phyloP scores from a whole-genome alignment of 2,797 vertebrate species.

The Artibeus jamaicensis region DNA sequence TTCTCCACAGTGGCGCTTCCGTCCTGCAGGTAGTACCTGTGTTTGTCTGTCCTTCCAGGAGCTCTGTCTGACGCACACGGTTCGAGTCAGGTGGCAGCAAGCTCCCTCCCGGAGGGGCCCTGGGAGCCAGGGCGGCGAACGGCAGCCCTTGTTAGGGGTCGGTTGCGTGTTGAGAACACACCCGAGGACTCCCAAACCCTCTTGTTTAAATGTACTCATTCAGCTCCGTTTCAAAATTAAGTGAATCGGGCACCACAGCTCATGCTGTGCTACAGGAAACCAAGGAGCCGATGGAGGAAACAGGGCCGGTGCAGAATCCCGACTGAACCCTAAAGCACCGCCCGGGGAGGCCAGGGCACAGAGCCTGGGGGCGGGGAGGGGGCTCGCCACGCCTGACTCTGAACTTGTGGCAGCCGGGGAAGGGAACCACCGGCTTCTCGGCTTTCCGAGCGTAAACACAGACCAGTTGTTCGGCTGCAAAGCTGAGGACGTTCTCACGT shows the following conservation, averaged over 20 bases:
- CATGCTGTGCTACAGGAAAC: neutral
- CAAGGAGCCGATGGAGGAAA: neutral
- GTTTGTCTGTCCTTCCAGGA: neutral
- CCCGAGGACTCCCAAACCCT: neutral
- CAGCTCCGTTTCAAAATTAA: neutral
- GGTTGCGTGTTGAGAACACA: neutral
- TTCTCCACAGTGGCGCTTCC: constrained; percentile 93
- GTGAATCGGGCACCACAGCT: neutral
- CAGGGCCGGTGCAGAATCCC: neutral
- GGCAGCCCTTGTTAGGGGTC: neutral
- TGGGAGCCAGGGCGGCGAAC: neutral
- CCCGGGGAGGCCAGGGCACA: neutral
- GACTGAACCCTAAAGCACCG: neutral
- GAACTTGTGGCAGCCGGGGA: neutral
- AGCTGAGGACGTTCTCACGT: neutral
- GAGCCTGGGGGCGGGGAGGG: neutral
- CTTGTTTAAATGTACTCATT: neutral
- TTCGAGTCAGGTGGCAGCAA: neutral
- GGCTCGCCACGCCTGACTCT: neutral
- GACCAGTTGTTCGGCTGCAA: neutral
- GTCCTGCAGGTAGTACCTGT: constrained; percentile 89
- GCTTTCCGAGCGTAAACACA: neutral
- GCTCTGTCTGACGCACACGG: rapidly evolving
- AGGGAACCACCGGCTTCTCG: neutral
- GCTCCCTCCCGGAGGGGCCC: neutral